Evolutionary conservation across 2,888 invertebrate genomes (phyloP), one percentile per base, ranked within the genome.

Genomic region (Steinernema hermaphroditum): DNA sequence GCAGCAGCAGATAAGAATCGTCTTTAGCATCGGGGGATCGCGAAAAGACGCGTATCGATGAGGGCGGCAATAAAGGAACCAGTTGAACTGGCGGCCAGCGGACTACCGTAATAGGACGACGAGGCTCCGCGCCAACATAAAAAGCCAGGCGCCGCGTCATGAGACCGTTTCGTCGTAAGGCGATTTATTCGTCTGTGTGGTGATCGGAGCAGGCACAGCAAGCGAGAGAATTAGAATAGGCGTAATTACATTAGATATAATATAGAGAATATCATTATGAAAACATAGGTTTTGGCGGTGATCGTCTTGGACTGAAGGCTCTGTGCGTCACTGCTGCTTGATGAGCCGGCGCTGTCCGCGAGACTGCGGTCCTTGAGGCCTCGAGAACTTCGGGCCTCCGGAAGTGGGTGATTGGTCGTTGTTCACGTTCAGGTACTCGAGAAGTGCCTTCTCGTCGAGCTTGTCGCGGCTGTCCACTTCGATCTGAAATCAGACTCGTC

Each of bases 291-390:
- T n/a, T n/a, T 37, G 37, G 37, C 37, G n/a, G 46, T 19, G 46
- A 16, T 46, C 16, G 62, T 4, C 16, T 32, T 32, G 27, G 62
- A 29, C 34, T 4, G 37, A 16, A 62, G 32, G 32, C 1, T n/a
- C n/a, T 1, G 34, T 16, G 2, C 9, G 46, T 16, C 9, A 29
- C 29, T 12, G 62, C 27, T 62, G 29, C 78, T 83, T 84, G 44
- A 84, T 84, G 69, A 85, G 83, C 69, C 85, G 80, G 22, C 84
- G 79, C 32, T 82, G 80, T 19, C 84, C 85, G 57, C 78, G 77
- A 14, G 75, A 76, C 22, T 81, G 77, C 44, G 96, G 97, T 9
- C 96, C 96, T 88, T 94, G 96, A 0, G 97, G 97, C 88, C 95
- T 95, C 75, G 94, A 93, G 89, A 97, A 97, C 83, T 94, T 93